Base-by-base conservation (phyloP, 37 sponge, comb jelly and placozoan genomes). In the Trichoplax adhaerens region DNA sequence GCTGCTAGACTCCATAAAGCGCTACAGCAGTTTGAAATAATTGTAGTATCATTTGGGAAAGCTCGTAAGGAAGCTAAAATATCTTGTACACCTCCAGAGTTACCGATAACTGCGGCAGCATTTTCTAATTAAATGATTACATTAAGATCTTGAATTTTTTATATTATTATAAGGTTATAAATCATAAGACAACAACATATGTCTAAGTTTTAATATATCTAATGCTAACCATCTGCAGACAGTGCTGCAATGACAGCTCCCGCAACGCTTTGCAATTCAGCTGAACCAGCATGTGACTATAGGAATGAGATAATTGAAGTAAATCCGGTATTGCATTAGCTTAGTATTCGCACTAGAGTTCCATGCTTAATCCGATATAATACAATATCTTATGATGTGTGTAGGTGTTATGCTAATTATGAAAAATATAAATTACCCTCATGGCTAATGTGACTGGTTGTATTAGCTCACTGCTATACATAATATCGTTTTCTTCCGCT, bases 1-100 rank as follows among this genome's bases (percentile, higher is more conserved):
- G 77, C 65, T 3, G 83, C 78, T 72, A 89, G 68, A 52, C 77
- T 71, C 86, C 85, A 89, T 12, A 89, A 72, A 52, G 83, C 82
- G 57, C 74, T 72, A 54, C 80, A 80, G 55, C 81, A 84, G 74
- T 77, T 82, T 8, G 78, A 68, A 29, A 65, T 73, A 0, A 90
- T 70, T 52, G 50, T 84, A 54, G 65, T 63, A 58, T 73, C 55
- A 66, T 68, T 64, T 52, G 91, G 84, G 68, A 86, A 85, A n/a
- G 76, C 64, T 3, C 79, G 65, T 69, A 90, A 66, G 2, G 86
- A 78, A 1, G 81, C 66, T 5, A 89, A 73, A 3, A 85, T 66
- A 62, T 81, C 83, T 73, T 89, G 90, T 46, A 89, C 63, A 8
- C 89, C 89, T 5, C 83, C 83, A 29, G 58, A 54, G 12, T 70